Evolutionary conservation across 1,140 invertebrate species (phyloP).

Genomic region (Meloidogyne floridensis): DNA sequence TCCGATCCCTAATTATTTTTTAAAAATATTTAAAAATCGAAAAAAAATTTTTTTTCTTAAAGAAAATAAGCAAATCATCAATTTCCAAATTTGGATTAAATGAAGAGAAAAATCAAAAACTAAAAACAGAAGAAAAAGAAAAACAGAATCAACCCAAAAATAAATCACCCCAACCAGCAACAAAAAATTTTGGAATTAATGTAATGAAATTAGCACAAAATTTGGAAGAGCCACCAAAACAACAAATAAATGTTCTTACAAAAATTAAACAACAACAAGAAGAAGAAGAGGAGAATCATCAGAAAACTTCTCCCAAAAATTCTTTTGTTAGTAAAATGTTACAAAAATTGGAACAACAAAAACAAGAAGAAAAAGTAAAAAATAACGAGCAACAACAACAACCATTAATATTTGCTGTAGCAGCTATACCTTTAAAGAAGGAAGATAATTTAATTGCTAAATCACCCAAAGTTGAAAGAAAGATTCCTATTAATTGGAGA

Average conservation of each 20-base stretch:
- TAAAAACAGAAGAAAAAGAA: background rate
- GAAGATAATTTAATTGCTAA: background rate
- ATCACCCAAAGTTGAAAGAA: background rate
- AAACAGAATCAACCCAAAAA: background rate
- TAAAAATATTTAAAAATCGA: too few species aligned
- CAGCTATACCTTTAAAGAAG: background rate
- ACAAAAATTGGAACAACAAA: slow-evolving; percentile 32
- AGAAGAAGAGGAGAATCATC: background rate
- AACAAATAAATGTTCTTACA: background rate
- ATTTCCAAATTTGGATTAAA: too few species aligned
- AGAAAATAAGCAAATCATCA: too few species aligned
- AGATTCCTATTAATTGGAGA: background rate
- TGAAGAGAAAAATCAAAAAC: too few species aligned
- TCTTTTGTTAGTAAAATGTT: slow-evolving; percentile 29
- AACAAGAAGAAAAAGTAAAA: background rate
- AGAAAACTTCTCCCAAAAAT: background rate
- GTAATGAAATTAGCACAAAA: slow-evolving; percentile 11
- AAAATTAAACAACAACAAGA: background rate
- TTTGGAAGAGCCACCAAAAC: background rate
- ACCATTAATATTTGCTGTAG: slow-evolving; percentile 11
- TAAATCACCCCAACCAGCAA: background rate
- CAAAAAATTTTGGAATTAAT: background rate
- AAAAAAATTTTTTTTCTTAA: too few species aligned
- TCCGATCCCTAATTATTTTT: too few species aligned
- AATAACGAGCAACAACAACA: background rate